Conservation (phyloP, 2,888 invertebrate genomes). For the Dynastes tityus region DNA sequence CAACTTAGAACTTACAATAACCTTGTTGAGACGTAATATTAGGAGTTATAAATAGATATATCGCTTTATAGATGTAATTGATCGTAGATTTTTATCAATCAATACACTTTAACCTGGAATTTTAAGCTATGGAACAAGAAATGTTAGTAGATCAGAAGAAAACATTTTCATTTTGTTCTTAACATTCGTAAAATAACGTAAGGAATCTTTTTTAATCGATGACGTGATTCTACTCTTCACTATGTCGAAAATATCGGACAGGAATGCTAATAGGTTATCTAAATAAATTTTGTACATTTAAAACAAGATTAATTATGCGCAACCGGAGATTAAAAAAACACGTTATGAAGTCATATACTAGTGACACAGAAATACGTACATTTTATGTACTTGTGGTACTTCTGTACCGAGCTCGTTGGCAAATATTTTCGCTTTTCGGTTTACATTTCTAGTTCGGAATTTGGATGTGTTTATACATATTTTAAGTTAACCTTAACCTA, state of each 20-base stretch:
- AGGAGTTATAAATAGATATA: conserved; percentile 20
- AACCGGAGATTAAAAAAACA: conserved; percentile 16
- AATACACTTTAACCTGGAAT: neutral
- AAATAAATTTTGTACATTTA: conserved; percentile 29
- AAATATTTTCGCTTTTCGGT: neutral
- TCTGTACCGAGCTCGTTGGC: neutral
- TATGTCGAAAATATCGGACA: neutral
- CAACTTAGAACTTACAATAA: conserved; percentile 16
- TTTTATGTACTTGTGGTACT: neutral
- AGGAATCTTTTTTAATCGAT: conserved; percentile 24
- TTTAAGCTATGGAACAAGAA: neutral
- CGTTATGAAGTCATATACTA: conserved; percentile 8
- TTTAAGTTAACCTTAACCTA: conserved; percentile 7
- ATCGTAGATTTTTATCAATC: neutral
- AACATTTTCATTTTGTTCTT: neutral
- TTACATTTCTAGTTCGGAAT: conserved; percentile 7
- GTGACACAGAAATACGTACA: neutral
- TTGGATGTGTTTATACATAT: conserved; percentile 19
- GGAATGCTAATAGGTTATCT: conserved; percentile 30
- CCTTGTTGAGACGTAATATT: conserved; percentile 29
- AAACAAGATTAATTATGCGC: conserved; percentile 31
- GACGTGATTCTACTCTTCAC: neutral
- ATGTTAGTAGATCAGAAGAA: no score
- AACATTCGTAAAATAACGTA: neutral
- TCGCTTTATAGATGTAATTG: neutral